Evolutionary conservation across 2,888 invertebrate genomes (phyloP).

Genomic region (Aelia acuminata): DNA sequence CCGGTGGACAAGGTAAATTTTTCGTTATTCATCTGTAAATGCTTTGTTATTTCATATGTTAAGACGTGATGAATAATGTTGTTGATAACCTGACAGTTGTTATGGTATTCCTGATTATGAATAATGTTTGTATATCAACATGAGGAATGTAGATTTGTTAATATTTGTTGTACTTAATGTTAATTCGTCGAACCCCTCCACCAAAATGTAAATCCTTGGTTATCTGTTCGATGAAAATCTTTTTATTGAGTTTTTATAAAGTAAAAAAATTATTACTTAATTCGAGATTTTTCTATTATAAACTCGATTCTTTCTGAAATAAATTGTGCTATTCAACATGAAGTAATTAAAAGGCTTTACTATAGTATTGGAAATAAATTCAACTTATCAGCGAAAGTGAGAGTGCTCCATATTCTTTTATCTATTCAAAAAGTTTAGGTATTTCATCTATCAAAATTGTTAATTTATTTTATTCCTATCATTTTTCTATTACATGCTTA

Average conservation of each 20-base stretch:
- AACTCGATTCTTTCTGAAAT: not conserved
- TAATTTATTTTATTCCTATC: no score
- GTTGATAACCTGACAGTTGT: conserved; percentile 50
- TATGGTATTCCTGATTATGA: conserved; percentile 19
- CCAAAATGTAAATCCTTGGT: not conserved
- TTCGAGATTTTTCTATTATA: not conserved
- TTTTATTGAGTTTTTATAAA: not conserved
- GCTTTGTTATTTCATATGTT: not conserved
- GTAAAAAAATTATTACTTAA: not conserved
- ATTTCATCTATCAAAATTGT: not conserved
- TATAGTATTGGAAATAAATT: not conserved
- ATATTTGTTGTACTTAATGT: not conserved
- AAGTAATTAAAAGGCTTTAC: not conserved
- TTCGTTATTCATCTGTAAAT: conserved; percentile 31
- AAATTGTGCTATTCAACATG: not conserved
- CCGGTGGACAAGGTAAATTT: conserved; percentile 84
- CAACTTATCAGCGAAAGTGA: not conserved
- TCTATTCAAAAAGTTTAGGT: not conserved
- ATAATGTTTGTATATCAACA: not conserved
- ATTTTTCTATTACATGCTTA: no score
- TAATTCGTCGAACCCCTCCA: not conserved
- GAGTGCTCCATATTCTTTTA: not conserved
- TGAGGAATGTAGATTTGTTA: not conserved
- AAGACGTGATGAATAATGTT: conserved; percentile 5
- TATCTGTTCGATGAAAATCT: not conserved